These are phyloP conservation scores for Dendropsophus ebraccatus DNA, from an alignment of 2,113 vertebrate species.

Conservation along the genomic window DNA sequence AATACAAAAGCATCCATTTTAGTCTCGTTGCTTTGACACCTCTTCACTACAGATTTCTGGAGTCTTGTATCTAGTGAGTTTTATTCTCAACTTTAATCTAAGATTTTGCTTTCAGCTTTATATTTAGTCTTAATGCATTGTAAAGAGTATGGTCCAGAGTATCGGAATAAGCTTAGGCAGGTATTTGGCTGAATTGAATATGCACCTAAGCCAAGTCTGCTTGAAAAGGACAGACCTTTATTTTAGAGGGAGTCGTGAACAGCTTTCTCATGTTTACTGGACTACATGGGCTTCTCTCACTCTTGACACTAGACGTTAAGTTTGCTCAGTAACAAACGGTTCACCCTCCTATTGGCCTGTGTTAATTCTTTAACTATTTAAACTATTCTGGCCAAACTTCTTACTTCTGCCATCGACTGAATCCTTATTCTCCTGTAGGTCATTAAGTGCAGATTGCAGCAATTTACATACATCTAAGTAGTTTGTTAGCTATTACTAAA, in stretches of 20 bases:
- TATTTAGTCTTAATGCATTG: not conserved
- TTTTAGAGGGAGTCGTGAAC: not conserved
- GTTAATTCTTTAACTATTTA: no score
- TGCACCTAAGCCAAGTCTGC: conserved; percentile 17
- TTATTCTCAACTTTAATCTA: not conserved
- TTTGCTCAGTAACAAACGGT: no score
- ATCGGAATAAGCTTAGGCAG: not conserved
- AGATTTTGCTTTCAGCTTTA: not conserved
- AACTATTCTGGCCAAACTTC: no score
- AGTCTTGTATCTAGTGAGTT: not conserved
- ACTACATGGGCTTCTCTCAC: no score
- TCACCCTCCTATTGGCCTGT: no score
- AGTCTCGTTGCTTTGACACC: not conserved
- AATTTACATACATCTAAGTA: no score
- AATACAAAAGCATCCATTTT: not conserved
- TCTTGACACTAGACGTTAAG: no score
- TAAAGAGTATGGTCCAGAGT: not conserved
- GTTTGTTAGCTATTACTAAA: no score
- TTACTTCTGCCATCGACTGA: no score
- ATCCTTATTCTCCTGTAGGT: no score
- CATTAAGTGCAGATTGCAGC: no score
- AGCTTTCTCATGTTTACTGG: not conserved
- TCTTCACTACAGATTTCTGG: not conserved
- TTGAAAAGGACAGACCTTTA: conserved; percentile 29
- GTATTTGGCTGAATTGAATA: not conserved